These are phyloP conservation scores for Sussaba pulchella DNA, from an alignment of 2,888 invertebrate genomes.

Conservation along the genomic window DNA sequence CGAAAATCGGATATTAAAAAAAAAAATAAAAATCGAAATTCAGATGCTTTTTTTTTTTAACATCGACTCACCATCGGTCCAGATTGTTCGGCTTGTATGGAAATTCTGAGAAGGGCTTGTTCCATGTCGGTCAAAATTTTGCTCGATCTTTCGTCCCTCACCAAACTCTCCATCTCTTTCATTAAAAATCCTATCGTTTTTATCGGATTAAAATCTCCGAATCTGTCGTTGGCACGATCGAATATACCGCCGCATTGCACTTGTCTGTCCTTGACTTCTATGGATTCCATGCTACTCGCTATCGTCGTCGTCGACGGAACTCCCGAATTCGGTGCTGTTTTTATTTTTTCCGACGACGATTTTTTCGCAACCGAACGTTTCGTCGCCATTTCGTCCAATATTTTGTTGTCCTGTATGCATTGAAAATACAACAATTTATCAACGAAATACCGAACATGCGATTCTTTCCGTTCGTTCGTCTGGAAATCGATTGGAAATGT, in stretches of 20 bases:
- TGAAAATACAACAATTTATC: constrained; percentile 14
- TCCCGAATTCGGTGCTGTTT: constrained; percentile 56
- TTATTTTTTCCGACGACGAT: constrained; percentile 64
- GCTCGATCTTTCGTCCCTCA: constrained; percentile 72
- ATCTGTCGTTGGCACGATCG: constrained; percentile 69
- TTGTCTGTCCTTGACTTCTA: constrained; percentile 73
- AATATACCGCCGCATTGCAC: constrained; percentile 74
- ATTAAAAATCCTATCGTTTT: constrained; percentile 74
- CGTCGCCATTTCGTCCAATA: constrained; percentile 68
- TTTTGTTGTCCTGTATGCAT: constrained; percentile 55
- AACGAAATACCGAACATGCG: not conserved
- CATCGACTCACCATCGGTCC: constrained; percentile 68
- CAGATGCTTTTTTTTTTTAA: no score
- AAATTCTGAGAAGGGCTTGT: constrained; percentile 72
- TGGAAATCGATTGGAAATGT: no score
- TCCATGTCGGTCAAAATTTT: constrained; percentile 76
- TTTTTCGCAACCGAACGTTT: constrained; percentile 67
- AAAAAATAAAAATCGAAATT: not conserved
- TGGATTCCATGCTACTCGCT: constrained; percentile 69
- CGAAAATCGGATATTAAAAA: no score
- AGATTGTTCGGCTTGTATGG: constrained; percentile 66
- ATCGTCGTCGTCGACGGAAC: constrained; percentile 71
- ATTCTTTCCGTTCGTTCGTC: not conserved
- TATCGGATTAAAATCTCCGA: constrained; percentile 73
- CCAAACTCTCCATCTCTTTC: constrained; percentile 73